Conservation (phyloP, 1,140 invertebrate genomes). For the Plectus sambesii region DNA sequence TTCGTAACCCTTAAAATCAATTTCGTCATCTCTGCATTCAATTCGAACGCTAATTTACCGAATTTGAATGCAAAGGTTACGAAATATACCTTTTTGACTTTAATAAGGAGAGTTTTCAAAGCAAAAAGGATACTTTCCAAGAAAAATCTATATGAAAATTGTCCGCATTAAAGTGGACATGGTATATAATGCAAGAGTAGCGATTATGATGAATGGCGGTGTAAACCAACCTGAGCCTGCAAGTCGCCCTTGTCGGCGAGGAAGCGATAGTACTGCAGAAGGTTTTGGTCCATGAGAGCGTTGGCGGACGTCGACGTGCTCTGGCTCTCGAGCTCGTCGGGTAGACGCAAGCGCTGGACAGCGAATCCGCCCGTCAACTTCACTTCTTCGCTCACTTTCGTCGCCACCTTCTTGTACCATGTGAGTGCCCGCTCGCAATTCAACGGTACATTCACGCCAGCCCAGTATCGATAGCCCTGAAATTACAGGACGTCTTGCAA, state of each 20-base stretch:
- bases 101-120: too few species aligned
- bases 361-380: constrained; percentile 73
- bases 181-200: too few species aligned
- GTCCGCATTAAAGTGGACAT: too few species aligned
- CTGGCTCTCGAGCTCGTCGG: constrained; percentile 68
- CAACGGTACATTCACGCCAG: constrained; percentile 69
- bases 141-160: constrained; percentile 16
- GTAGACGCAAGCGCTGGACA: constrained; percentile 68
- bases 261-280: constrained; percentile 91
- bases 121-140: constrained; percentile 17
- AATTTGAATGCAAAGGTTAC: too few species aligned
- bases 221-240: constrained; percentile 60
- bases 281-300: constrained; percentile 73
- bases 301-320: constrained; percentile 52
- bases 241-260: constrained; percentile 93
- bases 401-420: constrained; percentile 74
- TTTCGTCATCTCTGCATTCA: too few species aligned
- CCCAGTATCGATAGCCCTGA: constrained; percentile 54
- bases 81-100: constrained; percentile 9
- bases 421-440: constrained; percentile 78
- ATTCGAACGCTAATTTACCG: too few species aligned
- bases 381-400: constrained; percentile 71
- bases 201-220: too few species aligned
- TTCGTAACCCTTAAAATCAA: too few species aligned
- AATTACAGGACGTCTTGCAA: too few species aligned